Evolutionary conservation across 2,797 vertebrate species (phyloP).

Genomic region (Tapirus indicus): DNA sequence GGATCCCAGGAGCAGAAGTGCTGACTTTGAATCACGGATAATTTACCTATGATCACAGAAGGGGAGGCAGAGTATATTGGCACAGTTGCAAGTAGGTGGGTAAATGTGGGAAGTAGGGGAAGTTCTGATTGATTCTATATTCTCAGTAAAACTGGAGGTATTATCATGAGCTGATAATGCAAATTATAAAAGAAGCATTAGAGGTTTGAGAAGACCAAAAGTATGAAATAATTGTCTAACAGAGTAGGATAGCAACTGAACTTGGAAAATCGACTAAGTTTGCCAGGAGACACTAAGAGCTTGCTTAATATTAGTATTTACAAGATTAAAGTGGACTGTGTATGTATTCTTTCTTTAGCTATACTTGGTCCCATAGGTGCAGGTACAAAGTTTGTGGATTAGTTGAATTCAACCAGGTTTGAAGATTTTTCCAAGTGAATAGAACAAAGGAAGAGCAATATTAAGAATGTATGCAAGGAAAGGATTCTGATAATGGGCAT

Average conservation of each 20-base stretch:
- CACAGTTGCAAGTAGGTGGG: not conserved
- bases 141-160: not conserved
- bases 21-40: not conserved
- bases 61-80: not conserved
- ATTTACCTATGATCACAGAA: not conserved
- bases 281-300: not conserved
- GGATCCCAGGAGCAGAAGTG: not conserved
- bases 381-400: not conserved
- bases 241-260: not conserved
- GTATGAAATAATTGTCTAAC: not conserved
- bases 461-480: not conserved
- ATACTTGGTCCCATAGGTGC: not conserved
- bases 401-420: not conserved
- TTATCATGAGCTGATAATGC: not conserved
- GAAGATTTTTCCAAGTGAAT: not conserved
- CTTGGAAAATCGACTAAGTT: not conserved
- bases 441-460: not conserved
- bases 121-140: not conserved
- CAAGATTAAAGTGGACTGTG: not conserved
- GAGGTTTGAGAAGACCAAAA: not conserved
- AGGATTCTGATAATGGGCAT: not conserved
- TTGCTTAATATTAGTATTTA: not conserved
- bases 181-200: not conserved
- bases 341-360: not conserved
- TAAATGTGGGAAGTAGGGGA: not conserved